Evolutionary conservation across 1,140 invertebrate genomes (phyloP).

Genomic region (Panagrolaimus sp.): DNA sequence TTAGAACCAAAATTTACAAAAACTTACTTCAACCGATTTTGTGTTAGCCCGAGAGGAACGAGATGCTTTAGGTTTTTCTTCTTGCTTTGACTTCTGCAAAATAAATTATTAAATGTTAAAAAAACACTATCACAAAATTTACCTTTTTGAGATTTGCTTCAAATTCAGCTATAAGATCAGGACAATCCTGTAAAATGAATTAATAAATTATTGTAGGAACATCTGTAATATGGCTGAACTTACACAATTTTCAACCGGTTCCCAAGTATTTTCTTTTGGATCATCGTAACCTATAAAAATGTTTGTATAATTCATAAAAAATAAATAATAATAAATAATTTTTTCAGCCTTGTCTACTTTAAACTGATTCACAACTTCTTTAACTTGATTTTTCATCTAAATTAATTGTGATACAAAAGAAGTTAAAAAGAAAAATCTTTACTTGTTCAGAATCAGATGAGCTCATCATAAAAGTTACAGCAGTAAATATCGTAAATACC

Average conservation of each 20-base stretch:
- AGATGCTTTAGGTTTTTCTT: neutral
- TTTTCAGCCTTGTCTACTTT: neutral
- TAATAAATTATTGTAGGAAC: neutral
- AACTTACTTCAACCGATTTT: too few relatives aligned
- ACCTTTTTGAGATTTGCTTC: constrained; percentile 17
- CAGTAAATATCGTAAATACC: neutral
- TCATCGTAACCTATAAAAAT: constrained; percentile 18
- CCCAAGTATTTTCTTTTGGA: constrained; percentile 31
- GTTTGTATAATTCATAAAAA: neutral
- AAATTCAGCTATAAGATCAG: constrained; percentile 27
- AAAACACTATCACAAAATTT: neutral
- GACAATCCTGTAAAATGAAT: constrained; percentile 18
- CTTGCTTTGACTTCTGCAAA: neutral
- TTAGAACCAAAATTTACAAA: too few relatives aligned
- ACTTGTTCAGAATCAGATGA: neutral
- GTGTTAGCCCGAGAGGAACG: too few relatives aligned
- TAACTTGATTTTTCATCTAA: neutral
- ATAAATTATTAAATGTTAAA: neutral
- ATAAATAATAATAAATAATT: neutral
- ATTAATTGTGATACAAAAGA: neutral
- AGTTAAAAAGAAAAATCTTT: neutral
- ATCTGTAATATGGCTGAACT: neutral
- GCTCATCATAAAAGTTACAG: neutral
- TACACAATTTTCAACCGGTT: constrained; percentile 28
- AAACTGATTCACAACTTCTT: constrained; percentile 1